Evolutionary conservation across 1,140 invertebrate species (phyloP).

Genomic region (Drosophila ercepeae): DNA sequence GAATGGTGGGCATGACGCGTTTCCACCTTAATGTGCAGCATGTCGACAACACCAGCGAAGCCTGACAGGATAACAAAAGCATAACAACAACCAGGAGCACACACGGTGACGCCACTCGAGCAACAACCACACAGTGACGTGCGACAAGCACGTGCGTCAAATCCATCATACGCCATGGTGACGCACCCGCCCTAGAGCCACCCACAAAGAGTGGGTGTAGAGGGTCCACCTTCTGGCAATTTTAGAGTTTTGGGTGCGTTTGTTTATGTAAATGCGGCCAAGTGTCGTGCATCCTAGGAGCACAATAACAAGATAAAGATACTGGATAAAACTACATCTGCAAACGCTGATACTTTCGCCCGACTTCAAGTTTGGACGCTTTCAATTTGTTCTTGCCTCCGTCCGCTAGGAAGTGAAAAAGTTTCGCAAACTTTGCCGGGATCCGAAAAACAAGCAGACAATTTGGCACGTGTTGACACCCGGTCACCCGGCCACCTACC

Average conservation of each 20-base stretch:
- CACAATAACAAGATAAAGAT: slow-evolving; percentile 41
- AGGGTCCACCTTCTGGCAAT: slow-evolving; percentile 4
- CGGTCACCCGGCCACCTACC: slow-evolving; percentile 64
- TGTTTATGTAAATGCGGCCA: slow-evolving; percentile 70
- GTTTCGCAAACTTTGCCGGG: slow-evolving; percentile 49
- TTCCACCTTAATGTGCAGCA: slow-evolving; percentile 2
- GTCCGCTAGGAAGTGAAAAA: slow-evolving; percentile 23
- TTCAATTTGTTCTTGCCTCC: slow-evolving; percentile 45
- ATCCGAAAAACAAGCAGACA: slow-evolving; percentile 39
- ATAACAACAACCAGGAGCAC: slow-evolving; percentile 22
- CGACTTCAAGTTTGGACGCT: slow-evolving; percentile 38
- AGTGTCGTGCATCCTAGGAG: slow-evolving; percentile 33
- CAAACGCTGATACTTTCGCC: slow-evolving; percentile 58
- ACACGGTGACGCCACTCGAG: slow-evolving; percentile 1
- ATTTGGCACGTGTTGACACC: slow-evolving; percentile 79
- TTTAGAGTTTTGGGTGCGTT: slow-evolving; percentile 49
- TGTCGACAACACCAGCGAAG: slow-evolving; percentile 24
- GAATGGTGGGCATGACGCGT: slow-evolving; percentile 2
- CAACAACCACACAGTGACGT: slow-evolving; percentile 37
- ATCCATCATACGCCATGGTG: slow-evolving; percentile 76
- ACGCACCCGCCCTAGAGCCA: slow-evolving; percentile 30
- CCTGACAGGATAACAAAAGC: slow-evolving; percentile 59
- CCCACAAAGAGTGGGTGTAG: not conserved
- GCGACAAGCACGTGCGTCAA: slow-evolving; percentile 74
- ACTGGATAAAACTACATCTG: slow-evolving; percentile 56